phyloP scores from a whole-genome alignment of 2,888 invertebrate species.

The Cataglyphis albicans region DNA sequence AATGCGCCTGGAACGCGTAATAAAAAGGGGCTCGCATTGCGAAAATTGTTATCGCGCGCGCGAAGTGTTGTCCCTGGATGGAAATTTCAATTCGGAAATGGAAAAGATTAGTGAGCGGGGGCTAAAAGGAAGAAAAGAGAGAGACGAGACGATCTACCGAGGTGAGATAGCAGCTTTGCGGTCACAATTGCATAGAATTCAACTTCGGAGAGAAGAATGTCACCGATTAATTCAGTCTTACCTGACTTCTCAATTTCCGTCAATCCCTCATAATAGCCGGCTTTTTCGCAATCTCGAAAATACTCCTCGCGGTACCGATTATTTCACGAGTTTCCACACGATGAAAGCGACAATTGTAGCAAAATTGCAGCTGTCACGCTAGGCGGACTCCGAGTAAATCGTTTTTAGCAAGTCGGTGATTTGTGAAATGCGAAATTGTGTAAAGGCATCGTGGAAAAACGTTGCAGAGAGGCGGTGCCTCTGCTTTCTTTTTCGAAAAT shows the following conservation, averaged over 20 bases:
- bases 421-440: slow-evolving; percentile 15
- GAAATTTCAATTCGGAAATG: slow-evolving; percentile 45
- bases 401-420: not conserved
- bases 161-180: slow-evolving; percentile 16
- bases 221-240: slow-evolving; percentile 12
- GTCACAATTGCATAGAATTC: slow-evolving; percentile 11
- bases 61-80: slow-evolving; percentile 28
- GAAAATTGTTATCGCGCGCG: slow-evolving; percentile 58
- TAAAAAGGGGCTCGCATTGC: slow-evolving; percentile 54
- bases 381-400: not conserved
- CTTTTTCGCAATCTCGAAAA: slow-evolving; percentile 24
- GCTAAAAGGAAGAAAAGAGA: not conserved
- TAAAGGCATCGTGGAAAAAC: not conserved
- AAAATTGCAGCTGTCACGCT: not conserved
- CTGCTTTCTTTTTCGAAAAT: not conserved
- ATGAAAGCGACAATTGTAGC: slow-evolving; percentile 33
- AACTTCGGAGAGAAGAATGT: not conserved
- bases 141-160: slow-evolving; percentile 8
- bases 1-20: slow-evolving; percentile 57
- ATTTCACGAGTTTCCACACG: slow-evolving; percentile 32
- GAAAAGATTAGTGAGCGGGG: slow-evolving; percentile 42
- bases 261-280: slow-evolving; percentile 20
- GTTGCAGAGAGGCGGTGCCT: not conserved
- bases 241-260: slow-evolving; percentile 42
- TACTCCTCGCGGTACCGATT: slow-evolving; percentile 14